phyloP scores from a whole-genome alignment of 2,888 invertebrate species.

The Alsophila aescularia region DNA sequence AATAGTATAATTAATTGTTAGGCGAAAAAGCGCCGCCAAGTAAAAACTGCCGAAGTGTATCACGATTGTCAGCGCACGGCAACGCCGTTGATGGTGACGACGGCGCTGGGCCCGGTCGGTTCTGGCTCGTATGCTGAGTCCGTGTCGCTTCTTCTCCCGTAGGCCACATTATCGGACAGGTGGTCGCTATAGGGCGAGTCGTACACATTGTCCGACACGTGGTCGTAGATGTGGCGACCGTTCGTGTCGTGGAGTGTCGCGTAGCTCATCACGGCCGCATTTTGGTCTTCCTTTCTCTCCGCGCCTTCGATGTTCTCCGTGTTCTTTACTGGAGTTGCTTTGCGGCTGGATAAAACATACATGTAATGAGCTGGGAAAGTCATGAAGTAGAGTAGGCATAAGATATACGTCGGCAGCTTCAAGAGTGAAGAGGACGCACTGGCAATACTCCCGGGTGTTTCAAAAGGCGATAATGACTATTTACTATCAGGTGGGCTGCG shows the following conservation, averaged over 20 bases:
- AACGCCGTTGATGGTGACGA: constrained; percentile 95
- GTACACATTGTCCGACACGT: constrained; percentile 88
- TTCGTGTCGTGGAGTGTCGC: constrained; percentile 90
- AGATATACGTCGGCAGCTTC: no score
- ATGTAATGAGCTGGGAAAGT: no score
- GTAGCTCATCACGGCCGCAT: constrained; percentile 95
- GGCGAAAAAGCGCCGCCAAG: background rate
- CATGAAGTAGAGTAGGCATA: no score
- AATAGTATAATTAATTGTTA: no score
- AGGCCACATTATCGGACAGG: constrained; percentile 74
- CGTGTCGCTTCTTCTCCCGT: constrained; percentile 74
- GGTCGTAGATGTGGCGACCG: constrained; percentile 79
- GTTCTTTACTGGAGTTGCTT: constrained; percentile 94
- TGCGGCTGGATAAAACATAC: constrained; percentile 85
- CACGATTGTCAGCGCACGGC: constrained; percentile 87
- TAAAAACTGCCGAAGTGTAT: background rate
- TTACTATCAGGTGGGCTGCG: no score
- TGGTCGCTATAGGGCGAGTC: constrained; percentile 90
- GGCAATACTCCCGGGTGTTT: no score
- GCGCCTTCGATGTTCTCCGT: constrained; percentile 95
- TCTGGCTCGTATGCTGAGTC: constrained; percentile 87
- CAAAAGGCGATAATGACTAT: no score
- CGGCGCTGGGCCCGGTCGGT: constrained; percentile 84
- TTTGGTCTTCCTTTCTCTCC: constrained; percentile 93
- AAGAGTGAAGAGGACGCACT: no score